Conservation (phyloP, 2,797 vertebrate species). For the Hoplostethus atlanticus region DNA sequence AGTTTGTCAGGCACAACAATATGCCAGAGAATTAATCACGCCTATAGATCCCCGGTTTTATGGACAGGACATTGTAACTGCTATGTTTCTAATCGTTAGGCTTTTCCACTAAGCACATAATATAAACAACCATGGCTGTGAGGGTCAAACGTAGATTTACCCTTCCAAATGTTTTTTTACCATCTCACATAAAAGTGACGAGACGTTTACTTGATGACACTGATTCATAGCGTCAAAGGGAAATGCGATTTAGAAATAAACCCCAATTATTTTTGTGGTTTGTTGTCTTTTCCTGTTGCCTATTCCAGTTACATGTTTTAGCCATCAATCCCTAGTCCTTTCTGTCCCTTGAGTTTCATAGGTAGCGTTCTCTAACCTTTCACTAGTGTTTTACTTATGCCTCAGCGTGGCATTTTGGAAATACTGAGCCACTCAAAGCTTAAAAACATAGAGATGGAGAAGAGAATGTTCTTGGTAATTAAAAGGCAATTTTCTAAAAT, state of each 20-base stretch:
- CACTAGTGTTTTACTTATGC: constrained; percentile 45
- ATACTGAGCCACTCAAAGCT: constrained; percentile 57
- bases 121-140: constrained; percentile 35
- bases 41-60: constrained; percentile 75
- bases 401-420: constrained; percentile 26
- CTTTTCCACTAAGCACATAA: constrained; percentile 62
- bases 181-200: not conserved
- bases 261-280: not conserved
- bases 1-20: constrained; percentile 75
- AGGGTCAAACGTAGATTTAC: constrained; percentile 32
- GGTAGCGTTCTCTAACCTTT: constrained; percentile 41
- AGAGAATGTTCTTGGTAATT: constrained; percentile 81
- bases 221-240: constrained; percentile 32
- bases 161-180: constrained; percentile 11
- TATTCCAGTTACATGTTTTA: constrained; percentile 17
- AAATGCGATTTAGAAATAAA: constrained; percentile 18
- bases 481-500: constrained; percentile 84
- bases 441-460: constrained; percentile 51
- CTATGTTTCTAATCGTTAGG: constrained; percentile 71
- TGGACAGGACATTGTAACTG: constrained; percentile 75
- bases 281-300: not conserved
- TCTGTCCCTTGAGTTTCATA: constrained; percentile 17
- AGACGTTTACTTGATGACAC: not conserved
- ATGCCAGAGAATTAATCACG: constrained; percentile 76
- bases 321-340: constrained; percentile 25